Conservation (phyloP, 2,888 invertebrate species). For the Alcis repandata region DNA sequence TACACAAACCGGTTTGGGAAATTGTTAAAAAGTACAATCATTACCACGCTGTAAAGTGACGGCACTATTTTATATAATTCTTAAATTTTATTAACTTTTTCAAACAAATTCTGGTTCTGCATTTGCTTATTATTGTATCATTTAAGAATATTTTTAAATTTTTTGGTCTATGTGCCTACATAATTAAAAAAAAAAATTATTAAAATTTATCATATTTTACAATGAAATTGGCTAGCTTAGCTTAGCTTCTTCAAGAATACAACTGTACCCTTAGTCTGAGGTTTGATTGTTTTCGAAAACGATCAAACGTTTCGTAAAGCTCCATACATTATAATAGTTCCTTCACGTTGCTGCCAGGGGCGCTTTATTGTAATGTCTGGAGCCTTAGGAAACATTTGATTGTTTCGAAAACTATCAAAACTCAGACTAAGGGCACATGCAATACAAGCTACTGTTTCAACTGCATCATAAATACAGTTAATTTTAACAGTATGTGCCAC, state of each 20-base stretch:
- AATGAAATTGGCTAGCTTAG: not conserved
- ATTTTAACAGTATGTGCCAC: slow-evolving; percentile 29
- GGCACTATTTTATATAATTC: not conserved
- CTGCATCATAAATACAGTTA: not conserved
- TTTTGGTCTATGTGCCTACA: not conserved
- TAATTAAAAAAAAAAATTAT: too few species aligned
- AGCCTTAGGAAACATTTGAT: too few species aligned
- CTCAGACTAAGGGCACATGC: too few species aligned
- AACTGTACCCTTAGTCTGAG: too few species aligned
- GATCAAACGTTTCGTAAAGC: too few species aligned
- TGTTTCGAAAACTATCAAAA: too few species aligned
- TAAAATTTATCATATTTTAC: too few species aligned
- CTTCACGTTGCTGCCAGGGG: too few species aligned
- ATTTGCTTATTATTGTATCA: not conserved
- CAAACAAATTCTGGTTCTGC: not conserved
- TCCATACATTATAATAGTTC: too few species aligned
- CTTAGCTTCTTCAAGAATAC: not conserved
- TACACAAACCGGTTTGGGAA: slow-evolving; percentile 37
- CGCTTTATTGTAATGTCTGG: too few species aligned
- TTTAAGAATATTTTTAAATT: not conserved
- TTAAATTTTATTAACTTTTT: not conserved
- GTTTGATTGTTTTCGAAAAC: too few species aligned
- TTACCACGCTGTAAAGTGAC: not conserved
- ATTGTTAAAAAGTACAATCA: slow-evolving; percentile 28
- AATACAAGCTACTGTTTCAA: not conserved